Evolutionary conservation across 2,797 vertebrate species (phyloP), one percentile per base, ranked within the genome.

Genomic region (Pogonophryne albipinna): DNA sequence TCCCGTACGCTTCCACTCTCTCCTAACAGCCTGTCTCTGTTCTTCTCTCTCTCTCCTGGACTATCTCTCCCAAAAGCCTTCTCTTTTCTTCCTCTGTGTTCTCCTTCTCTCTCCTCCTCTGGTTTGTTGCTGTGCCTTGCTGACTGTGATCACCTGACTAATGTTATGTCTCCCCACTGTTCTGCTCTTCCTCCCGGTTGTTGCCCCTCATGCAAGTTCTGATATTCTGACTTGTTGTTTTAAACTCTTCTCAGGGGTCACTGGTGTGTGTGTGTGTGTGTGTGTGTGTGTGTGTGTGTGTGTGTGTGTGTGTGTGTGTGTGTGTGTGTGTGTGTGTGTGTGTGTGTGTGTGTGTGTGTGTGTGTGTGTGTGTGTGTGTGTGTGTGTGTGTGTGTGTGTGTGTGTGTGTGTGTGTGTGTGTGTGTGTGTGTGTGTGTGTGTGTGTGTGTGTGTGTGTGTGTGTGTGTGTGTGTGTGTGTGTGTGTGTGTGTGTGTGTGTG

Each of bases 101-200:
- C 45, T 55, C 69, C 34, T 38, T 2, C 34, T 38, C 34, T 38
- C 34, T 38, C 34, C 8, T 38, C 34, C 34, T 38, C 15, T 51
- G 69, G n/a, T 78, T 52, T 78, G 61, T 87, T 79, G 86, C 88
- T 89, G 87, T 92, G 94, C 92, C 92, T 94, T 91, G 93, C 90
- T 90, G 85, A 91, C 85, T 88, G 86, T 91, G 78, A 87, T 85
- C 87, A 85, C 87, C 77, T 74, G 83, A 92, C 91, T 93, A 90
- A 94, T 80, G 52, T 85, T 66, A 78, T 78, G 74, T 81, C 78
- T 70, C 85, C 72, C 53, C 71, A 72, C 69, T 73, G 71, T 75
- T 71, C 85, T 84, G 44, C 45, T 66, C 71, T 58, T 78, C 80
- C 78, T 74, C 14, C 53, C n/a, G 46, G 65, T 66, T 86, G 71